Evolutionary conservation across 2,113 vertebrate species (phyloP).

Genomic region (Leucopternis melanops): DNA sequence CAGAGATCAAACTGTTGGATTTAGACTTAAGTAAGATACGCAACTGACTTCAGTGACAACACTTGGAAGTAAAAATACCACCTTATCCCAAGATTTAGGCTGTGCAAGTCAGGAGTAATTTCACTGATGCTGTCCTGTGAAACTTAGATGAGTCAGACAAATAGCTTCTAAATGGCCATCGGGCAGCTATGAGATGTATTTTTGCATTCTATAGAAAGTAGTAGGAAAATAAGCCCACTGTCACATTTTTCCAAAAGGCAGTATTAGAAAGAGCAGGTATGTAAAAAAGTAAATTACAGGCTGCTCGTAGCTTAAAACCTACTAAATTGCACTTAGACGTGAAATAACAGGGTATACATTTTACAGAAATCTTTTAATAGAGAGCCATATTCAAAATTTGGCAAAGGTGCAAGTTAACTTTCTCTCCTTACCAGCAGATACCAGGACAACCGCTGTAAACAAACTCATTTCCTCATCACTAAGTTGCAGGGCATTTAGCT

Average conservation of each 20-base stretch:
- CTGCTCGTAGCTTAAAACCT: background rate
- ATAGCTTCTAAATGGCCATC: background rate
- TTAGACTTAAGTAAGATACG: slow-evolving; percentile 22
- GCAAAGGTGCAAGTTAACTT: background rate
- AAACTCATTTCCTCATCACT: slow-evolving; percentile 93
- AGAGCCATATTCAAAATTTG: background rate
- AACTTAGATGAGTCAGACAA: background rate
- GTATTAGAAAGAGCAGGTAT: background rate
- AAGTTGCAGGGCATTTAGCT: slow-evolving; percentile 87
- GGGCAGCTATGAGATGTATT: background rate
- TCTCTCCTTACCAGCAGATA: slow-evolving; percentile 89
- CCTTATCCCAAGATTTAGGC: background rate
- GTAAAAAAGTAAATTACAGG: background rate
- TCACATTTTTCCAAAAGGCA: background rate
- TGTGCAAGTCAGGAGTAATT: slow-evolving; percentile 3
- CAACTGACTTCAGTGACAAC: background rate
- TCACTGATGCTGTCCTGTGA: background rate
- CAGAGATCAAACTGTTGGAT: slow-evolving; percentile 35
- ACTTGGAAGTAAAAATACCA: slow-evolving; percentile 10
- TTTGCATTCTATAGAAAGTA: background rate
- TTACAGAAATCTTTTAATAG: background rate
- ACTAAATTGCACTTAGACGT: background rate
- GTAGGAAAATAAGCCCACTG: background rate
- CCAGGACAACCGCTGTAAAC: slow-evolving; percentile 94
- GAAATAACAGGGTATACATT: background rate